Evolutionary conservation across 2,888 invertebrate genomes (phyloP).

Genomic region (Autographa pulchrina): DNA sequence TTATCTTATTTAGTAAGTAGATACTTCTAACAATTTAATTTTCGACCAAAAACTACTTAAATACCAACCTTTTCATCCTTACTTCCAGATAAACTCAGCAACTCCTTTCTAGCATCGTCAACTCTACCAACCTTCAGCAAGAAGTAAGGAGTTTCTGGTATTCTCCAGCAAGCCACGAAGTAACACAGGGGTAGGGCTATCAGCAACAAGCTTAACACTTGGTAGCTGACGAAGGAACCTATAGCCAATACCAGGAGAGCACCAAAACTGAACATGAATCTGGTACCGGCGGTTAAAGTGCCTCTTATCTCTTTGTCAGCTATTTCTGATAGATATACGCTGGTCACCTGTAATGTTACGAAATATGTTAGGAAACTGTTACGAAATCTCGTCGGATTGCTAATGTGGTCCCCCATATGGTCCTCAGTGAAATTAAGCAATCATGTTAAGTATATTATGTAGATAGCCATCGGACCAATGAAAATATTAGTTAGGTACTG

Average conservation of each 20-base stretch:
- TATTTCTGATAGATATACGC: conserved; percentile 79
- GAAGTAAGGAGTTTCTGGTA: conserved; percentile 90
- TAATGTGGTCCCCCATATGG: too few species aligned
- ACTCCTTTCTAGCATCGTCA: conserved; percentile 75
- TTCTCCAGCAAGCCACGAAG: conserved; percentile 81
- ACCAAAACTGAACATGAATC: conserved; percentile 75
- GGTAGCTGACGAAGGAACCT: conserved; percentile 70
- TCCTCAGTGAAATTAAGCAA: too few species aligned
- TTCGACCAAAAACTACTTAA: too few species aligned
- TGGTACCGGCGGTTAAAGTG: conserved; percentile 68
- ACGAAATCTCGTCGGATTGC: too few species aligned
- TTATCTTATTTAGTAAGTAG: too few species aligned
- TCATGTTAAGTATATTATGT: too few species aligned
- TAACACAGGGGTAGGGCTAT: conserved; percentile 76
- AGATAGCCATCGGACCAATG: too few species aligned
- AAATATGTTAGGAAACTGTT: not conserved
- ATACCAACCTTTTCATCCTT: conserved; percentile 37
- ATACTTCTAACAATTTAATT: too few species aligned
- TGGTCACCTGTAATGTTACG: conserved; percentile 42
- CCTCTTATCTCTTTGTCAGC: conserved; percentile 80
- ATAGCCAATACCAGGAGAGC: conserved; percentile 72
- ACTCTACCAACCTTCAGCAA: conserved; percentile 83
- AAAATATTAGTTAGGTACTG: too few species aligned
- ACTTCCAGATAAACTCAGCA: conserved; percentile 53
- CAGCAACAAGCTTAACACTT: conserved; percentile 15